These are phyloP conservation scores for Sinodicranocentrus sp. DNA, from an alignment of 2,888 invertebrate genomes.

Conservation along the genomic window DNA sequence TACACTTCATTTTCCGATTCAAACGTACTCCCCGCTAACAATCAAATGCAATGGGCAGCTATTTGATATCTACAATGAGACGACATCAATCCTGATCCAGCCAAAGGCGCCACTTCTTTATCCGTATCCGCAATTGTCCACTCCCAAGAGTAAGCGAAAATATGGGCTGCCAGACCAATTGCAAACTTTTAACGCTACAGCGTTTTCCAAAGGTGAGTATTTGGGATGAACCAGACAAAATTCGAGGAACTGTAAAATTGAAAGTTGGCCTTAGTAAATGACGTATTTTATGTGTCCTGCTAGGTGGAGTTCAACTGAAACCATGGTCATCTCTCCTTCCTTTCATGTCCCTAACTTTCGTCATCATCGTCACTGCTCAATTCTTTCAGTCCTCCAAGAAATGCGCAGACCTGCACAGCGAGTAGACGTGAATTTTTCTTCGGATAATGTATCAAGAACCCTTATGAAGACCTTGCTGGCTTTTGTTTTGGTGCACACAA, in stretches of 20 bases:
- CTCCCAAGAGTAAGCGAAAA: constrained; percentile 43
- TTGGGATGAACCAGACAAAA: not conserved
- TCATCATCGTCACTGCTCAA: constrained; percentile 47
- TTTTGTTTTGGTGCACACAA: too few relatives aligned
- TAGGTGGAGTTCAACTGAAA: constrained; percentile 11
- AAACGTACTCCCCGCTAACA: constrained; percentile 63
- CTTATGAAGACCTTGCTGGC: too few relatives aligned
- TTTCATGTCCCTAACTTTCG: too few relatives aligned
- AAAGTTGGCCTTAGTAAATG: not conserved
- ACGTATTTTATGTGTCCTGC: not conserved
- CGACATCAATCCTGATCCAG: constrained; percentile 65
- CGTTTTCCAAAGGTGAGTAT: constrained; percentile 39
- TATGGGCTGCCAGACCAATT: constrained; percentile 47
- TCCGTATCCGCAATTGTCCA: constrained; percentile 17
- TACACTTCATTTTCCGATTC: constrained; percentile 65
- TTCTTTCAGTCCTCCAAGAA: constrained; percentile 15
- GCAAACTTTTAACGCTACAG: constrained; percentile 44
- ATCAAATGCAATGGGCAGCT: constrained; percentile 72
- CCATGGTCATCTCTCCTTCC: not conserved
- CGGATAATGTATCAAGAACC: too few relatives aligned
- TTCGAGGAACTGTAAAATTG: not conserved
- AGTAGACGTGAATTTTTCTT: too few relatives aligned
- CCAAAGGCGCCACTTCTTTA: constrained; percentile 54
- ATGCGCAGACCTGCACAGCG: too few relatives aligned
- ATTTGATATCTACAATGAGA: constrained; percentile 72